Base-by-base conservation (phyloP, 2,888 invertebrate species). In the Perizoma flavofasciatum region DNA sequence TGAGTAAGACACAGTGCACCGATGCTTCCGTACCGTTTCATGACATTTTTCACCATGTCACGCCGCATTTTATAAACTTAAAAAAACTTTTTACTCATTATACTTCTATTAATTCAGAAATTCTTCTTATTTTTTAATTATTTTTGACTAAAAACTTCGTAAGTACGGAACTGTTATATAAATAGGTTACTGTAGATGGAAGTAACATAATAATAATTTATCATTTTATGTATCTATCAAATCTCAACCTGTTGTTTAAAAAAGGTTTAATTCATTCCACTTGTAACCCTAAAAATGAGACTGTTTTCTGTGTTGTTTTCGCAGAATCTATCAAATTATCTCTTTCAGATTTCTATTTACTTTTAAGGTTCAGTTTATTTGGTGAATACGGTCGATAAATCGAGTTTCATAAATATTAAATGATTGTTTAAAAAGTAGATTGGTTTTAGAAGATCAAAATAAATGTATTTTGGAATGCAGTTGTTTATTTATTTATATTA, bases 331-430 rank as follows among this genome's bases (percentile, higher is more conserved):
- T 53, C 43, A 48, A 55, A 55, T 55, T 55, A 55, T 55, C 35
- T 55, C n/a, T 48, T 55, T 55, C 55, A 49, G 49, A 49, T 53
- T 51, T 53, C 6, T 53, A 49, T 53, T 59, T 53, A 53, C 44
- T 53, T 43, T 33, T n/a, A 39, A 33, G 32, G 10, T 8, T 40
- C 7, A 10, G 33, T 39, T 43, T 44, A 49, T 49, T 53, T 53
- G 49, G 49, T 49, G 53, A 40, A 40, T 49, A n/a, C 32, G 47
- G 10, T 37, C 40, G 11, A 40, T 47, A 54, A 54, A 54, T 54
- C 5, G 34, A 49, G 43, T 45, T 55, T 43, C 10, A 32, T 32
- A 55, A 37, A 55, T 32, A 56, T 55, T 48, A 39, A 55, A 45
- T 10, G 55, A 33, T 45, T 49, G 9, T 39, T 45, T 49, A 45